Evolutionary conservation across 2,113 vertebrate genomes (phyloP).

Genomic region (Silurus meridionalis): DNA sequence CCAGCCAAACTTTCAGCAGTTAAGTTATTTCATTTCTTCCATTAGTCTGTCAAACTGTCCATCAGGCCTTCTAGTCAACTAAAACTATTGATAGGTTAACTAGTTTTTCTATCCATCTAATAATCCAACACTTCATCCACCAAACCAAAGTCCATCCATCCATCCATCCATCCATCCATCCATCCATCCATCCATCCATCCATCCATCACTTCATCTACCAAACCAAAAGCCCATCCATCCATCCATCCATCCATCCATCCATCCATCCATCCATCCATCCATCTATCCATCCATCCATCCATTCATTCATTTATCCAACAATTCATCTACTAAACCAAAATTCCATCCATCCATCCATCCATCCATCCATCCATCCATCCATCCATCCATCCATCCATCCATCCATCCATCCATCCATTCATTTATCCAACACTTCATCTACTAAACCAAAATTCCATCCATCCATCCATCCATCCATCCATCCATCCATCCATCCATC

Average conservation of each 20-base stretch:
- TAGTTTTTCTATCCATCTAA: not conserved
- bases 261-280: slow-evolving; percentile 14
- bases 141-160: not conserved
- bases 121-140: not conserved
- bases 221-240: not conserved
- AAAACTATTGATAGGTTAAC: not conserved
- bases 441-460: not conserved
- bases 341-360: not conserved
- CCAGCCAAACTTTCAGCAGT: not conserved
- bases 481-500: not conserved
- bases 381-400: not conserved
- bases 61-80: no score
- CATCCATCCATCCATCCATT: not conserved
- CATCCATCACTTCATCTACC: slow-evolving; percentile 12
- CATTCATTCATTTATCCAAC: not conserved
- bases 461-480: not conserved
- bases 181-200: not conserved
- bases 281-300: not conserved
- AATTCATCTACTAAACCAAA: slow-evolving; percentile 5
- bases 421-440: no score
- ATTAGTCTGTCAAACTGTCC: not conserved
- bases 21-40: not conserved
- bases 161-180: not conserved
- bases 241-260: not conserved
- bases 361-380: not conserved